These are phyloP conservation scores for Myoxocephalus aenaeus DNA, from an alignment of 2,797 vertebrate genomes.

Conservation along the genomic window DNA sequence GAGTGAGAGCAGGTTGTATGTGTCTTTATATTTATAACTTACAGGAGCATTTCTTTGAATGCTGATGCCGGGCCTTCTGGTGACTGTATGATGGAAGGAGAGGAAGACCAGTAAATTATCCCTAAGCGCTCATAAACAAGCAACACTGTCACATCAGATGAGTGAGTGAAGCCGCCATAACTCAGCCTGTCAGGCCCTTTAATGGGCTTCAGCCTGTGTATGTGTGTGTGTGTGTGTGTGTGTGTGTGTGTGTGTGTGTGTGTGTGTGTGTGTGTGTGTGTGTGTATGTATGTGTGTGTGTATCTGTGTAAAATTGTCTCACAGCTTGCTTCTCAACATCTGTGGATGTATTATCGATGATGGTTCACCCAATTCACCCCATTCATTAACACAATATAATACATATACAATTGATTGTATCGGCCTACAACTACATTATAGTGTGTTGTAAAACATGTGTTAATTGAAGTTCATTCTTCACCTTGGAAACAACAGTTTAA, in stretches of 20 bases:
- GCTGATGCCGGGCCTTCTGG: conserved; percentile 3
- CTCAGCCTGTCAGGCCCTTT: conserved; percentile 63
- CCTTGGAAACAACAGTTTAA: too few relatives aligned
- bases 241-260: conserved; percentile 10
- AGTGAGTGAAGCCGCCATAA: conserved; percentile 60
- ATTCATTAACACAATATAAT: too few relatives aligned
- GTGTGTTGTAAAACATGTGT: too few relatives aligned
- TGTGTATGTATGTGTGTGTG: conserved; percentile 22
- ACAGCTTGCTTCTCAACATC: conserved; percentile 12
- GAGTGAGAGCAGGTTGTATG: too few relatives aligned
- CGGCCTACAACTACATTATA: too few relatives aligned
- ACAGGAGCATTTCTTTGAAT: conserved; percentile 19
- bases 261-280: conserved; percentile 5
- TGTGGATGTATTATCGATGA: conserved; percentile 21
- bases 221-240: conserved; percentile 10
- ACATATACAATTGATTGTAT: too few relatives aligned
- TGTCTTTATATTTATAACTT: neutral
- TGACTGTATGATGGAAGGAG: conserved; percentile 46
- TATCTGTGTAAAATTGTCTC: neutral
- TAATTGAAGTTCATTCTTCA: too few relatives aligned
- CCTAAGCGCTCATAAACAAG: conserved; percentile 63
- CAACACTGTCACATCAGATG: conserved; percentile 65
- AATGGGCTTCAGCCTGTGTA: conserved; percentile 29
- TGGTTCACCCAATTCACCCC: too few relatives aligned
- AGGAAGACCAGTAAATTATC: conserved; percentile 52